Conservation (phyloP, 53 echinoderm and acorn worm species). For the Crossaster papposus region DNA sequence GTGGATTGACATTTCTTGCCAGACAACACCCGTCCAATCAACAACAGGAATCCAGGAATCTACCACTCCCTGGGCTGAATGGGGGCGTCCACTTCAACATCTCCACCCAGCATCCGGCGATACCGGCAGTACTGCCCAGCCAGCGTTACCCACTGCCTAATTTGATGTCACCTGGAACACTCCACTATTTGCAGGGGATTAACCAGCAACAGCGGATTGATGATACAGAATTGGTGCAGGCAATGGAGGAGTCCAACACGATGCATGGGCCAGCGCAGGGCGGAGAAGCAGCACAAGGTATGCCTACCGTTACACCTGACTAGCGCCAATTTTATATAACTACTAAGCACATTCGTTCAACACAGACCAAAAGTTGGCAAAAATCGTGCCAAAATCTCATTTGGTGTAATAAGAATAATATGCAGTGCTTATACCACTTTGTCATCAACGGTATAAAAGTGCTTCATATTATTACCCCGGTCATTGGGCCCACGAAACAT, state of each 20-base stretch:
- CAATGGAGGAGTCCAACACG: slow-evolving; percentile 66
- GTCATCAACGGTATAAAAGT: no score
- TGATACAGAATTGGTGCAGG: slow-evolving; percentile 70
- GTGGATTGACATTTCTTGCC: background rate
- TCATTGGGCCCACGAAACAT: no score
- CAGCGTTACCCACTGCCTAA: slow-evolving; percentile 68
- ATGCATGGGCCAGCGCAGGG: slow-evolving; percentile 8
- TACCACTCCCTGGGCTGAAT: slow-evolving; percentile 20
- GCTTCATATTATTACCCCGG: no score
- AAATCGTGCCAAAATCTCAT: no score
- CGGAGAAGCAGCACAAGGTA: slow-evolving; percentile 27
- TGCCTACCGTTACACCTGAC: background rate
- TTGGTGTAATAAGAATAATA: no score
- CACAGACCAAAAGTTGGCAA: no score
- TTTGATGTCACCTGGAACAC: slow-evolving; percentile 59
- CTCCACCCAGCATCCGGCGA: slow-evolving; percentile 37
- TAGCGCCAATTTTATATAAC: no score
- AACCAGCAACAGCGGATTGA: slow-evolving; percentile 72
- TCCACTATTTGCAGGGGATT: slow-evolving; percentile 61
- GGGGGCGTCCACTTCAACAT: slow-evolving; percentile 15
- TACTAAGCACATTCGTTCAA: no score
- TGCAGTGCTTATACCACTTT: no score
- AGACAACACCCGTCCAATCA: slow-evolving; percentile 6
- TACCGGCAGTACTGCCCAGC: slow-evolving; percentile 60
- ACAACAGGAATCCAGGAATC: slow-evolving; percentile 14